A percentile compares a stretch with the other conserved stretches of the same genome.
Evolutionary conservation across 2,888 invertebrate species (phyloP).

Genomic region (Xiphydria camelus): DNA sequence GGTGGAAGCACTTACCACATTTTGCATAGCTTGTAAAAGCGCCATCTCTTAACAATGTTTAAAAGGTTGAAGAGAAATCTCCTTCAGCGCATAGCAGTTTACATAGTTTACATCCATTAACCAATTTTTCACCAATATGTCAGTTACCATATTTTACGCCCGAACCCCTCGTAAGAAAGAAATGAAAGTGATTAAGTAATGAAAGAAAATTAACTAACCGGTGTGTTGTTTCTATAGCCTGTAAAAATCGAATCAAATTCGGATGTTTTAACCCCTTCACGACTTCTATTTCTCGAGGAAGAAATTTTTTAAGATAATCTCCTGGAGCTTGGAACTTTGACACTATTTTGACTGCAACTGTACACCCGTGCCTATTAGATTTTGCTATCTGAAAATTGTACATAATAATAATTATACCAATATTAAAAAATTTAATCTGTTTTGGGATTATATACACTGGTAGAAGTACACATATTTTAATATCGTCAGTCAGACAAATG

Average conservation of each 20-base stretch:
- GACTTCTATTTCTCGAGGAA: slow-evolving; percentile 81
- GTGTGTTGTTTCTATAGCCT: slow-evolving; percentile 84
- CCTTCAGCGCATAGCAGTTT: too few species aligned
- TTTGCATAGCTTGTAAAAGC: too few species aligned
- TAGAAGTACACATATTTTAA: not conserved
- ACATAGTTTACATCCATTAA: too few species aligned
- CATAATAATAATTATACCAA: slow-evolving; percentile 4
- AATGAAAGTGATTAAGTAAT: too few species aligned
- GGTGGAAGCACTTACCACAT: too few species aligned
- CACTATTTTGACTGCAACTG: slow-evolving; percentile 82
- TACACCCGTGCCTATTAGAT: slow-evolving; percentile 72
- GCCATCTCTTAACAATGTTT: too few species aligned
- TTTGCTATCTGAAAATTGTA: slow-evolving; percentile 67
- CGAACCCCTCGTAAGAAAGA: too few species aligned
- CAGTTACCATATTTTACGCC: too few species aligned
- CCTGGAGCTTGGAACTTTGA: slow-evolving; percentile 80
- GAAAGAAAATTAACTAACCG: slow-evolving; percentile 59
- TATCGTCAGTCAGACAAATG: too few species aligned
- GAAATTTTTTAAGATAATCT: slow-evolving; percentile 79
- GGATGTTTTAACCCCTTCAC: slow-evolving; percentile 80
- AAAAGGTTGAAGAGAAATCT: too few species aligned
- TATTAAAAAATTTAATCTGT: not conserved
- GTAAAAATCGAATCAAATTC: slow-evolving; percentile 77
- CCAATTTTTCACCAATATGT: too few species aligned
- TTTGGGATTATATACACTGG: not conserved